Base-by-base conservation (phyloP, 1,140 invertebrate genomes). In the Plutomurus gul region DNA sequence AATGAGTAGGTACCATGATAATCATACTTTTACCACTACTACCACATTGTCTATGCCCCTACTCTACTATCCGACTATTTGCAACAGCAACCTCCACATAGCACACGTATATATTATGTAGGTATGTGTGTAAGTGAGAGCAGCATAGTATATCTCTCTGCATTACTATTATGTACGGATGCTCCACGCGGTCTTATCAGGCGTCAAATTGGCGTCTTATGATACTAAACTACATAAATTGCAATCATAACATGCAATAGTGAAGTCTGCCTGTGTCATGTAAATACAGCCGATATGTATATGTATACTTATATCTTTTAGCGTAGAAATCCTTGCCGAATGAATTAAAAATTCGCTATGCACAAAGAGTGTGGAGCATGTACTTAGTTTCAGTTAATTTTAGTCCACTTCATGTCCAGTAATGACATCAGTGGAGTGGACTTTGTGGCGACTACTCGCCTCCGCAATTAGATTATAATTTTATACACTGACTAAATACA, bases 151-250 rank as follows among this genome's bases (percentile, higher is more conserved):
- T n/a, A n/a, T n/a, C n/a, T n/a, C n/a, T n/a, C n/a, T n/a, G n/a
- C n/a, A n/a, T n/a, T n/a, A n/a, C n/a, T n/a, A n/a, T 51, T 72
- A 37, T 56, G 49, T 37, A 49, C 30, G 3, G 39, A 20, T 73
- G 40, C 43, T n/a, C n/a, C n/a, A n/a, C n/a, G n/a, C n/a, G 18
- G 22, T 27, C 70, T 73, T 73, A 73, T 73, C 70, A 73, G 70
- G 70, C 70, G 70, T 73, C 70, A 73, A 73, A 73, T 73, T 73
- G 70, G 70, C 70, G 70, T 73, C 70, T 40, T 73, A 37, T 18
- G 37, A 73, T 73, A 46, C 37, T 6, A 73, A 73, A 43, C 18
- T 43, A 72, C 39, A 39, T 73, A 73, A 73, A 73, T 65, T 65
- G 27, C 25, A 65, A 65, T 65, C 51, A 60, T n/a, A n/a, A n/a